These are phyloP conservation scores for Caenorhabditis sulstoni DNA, from an alignment of 2,888 invertebrate genomes.

Conservation along the genomic window DNA sequence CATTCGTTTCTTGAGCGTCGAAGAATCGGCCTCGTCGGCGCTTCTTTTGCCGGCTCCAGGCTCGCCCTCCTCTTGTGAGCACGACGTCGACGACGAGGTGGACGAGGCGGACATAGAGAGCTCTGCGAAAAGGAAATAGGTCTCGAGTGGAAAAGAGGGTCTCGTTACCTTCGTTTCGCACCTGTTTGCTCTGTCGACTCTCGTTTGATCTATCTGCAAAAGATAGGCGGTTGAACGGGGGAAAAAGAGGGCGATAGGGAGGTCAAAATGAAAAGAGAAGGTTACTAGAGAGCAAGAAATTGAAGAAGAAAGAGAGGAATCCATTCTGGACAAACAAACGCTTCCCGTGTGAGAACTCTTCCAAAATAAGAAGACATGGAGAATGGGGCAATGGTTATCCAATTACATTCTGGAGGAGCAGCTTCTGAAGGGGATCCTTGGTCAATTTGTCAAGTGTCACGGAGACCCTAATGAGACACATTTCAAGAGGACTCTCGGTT, in stretches of 20 bases:
- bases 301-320: background rate
- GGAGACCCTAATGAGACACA: slow-evolving; percentile 12
- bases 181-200: slow-evolving; percentile 43
- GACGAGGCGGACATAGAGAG: slow-evolving; percentile 50
- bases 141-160: slow-evolving; percentile 10
- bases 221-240: slow-evolving; percentile 15
- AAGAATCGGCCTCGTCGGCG: slow-evolving; percentile 31
- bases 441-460: slow-evolving; percentile 48
- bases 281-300: slow-evolving; percentile 2
- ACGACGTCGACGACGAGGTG: slow-evolving; percentile 52
- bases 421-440: slow-evolving; percentile 4
- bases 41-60: slow-evolving; percentile 5
- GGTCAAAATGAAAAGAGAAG: slow-evolving; percentile 13
- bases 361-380: background rate
- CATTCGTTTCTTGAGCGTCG: slow-evolving; percentile 44
- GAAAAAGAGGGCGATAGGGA: slow-evolving; percentile 4
- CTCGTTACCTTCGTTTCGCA: slow-evolving; percentile 46
- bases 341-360: too few relatives aligned
- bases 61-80: slow-evolving; percentile 44
- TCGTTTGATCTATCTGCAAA: slow-evolving; percentile 50
- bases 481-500: background rate
- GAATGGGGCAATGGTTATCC: slow-evolving; percentile 25
- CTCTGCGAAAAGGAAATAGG: background rate
- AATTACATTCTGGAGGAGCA: slow-evolving; percentile 32
- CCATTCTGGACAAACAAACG: slow-evolving; percentile 13